Evolutionary conservation across 1,140 invertebrate species (phyloP).

Genomic region (Carposina sasakii): DNA sequence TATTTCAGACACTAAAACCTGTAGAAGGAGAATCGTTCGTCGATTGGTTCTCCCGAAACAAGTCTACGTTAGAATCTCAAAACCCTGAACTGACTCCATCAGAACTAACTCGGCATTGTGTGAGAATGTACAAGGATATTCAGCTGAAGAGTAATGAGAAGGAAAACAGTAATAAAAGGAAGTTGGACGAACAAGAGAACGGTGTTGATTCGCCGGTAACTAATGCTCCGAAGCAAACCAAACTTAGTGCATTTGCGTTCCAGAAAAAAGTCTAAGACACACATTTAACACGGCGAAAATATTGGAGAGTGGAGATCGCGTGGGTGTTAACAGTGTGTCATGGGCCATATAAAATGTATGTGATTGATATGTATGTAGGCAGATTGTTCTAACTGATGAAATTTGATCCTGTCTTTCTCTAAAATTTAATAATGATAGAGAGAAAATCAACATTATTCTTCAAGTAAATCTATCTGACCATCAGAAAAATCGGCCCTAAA

Average conservation of each 20-base stretch:
- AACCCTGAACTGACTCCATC: constrained; percentile 69
- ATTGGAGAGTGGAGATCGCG: too few relatives aligned
- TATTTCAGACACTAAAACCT: constrained; percentile 44
- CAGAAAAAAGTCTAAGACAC: too few relatives aligned
- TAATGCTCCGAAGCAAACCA: constrained; percentile 62
- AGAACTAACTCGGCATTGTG: constrained; percentile 72
- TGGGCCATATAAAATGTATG: too few relatives aligned
- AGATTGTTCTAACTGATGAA: too few relatives aligned
- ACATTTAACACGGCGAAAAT: too few relatives aligned
- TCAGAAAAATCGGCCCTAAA: too few relatives aligned
- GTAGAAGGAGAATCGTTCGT: constrained; percentile 68
- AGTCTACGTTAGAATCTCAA: constrained; percentile 69
- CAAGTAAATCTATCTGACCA: too few relatives aligned
- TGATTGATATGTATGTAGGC: too few relatives aligned
- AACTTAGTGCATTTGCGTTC: constrained; percentile 66
- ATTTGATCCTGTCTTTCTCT: too few relatives aligned
- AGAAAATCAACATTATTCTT: too few relatives aligned
- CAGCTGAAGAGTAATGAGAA: constrained; percentile 27
- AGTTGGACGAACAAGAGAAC: constrained; percentile 43
- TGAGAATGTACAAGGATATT: constrained; percentile 71
- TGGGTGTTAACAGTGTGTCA: too few relatives aligned
- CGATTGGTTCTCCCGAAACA: constrained; percentile 74
- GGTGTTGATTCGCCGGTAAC: constrained; percentile 32
- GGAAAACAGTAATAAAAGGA: constrained; percentile 42
- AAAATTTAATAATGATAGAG: too few relatives aligned